Percentiles rank a stretch among this genome's conserved stretches.
Evolutionary conservation across 2,888 invertebrate species (phyloP).

Genomic region (Cataglyphis livida): DNA sequence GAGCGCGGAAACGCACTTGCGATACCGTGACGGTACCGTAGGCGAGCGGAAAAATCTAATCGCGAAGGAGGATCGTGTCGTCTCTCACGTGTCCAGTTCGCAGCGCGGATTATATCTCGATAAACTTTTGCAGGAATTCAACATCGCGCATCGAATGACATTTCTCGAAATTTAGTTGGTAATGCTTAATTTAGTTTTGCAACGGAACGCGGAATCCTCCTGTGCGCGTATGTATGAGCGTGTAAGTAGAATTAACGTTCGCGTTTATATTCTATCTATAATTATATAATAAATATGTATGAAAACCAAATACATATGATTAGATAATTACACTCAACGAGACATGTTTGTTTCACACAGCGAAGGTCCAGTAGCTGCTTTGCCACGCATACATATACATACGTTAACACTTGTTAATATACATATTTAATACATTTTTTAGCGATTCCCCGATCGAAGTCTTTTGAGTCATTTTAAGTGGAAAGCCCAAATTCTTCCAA

Average conservation of each 20-base stretch:
- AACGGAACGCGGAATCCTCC: not conserved
- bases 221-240: not conserved
- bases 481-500: not conserved
- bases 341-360: not conserved
- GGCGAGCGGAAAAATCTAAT: constrained; percentile 46
- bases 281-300: not conserved
- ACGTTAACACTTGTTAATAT: not conserved
- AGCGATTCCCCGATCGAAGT: not conserved
- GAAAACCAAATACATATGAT: not conserved
- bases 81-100: not conserved
- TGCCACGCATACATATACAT: too few relatives aligned
- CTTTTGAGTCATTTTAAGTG: not conserved
- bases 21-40: constrained; percentile 46
- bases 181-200: not conserved
- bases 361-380: not conserved
- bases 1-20: constrained; percentile 64
- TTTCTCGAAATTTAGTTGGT: not conserved
- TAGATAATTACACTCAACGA: constrained; percentile 1
- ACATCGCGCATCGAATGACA: not conserved
- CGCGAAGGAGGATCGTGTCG: constrained; percentile 12
- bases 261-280: not conserved
- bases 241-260: not conserved
- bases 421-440: not conserved
- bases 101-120: constrained; percentile 20
- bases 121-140: not conserved